A percentile compares a stretch with the other conserved stretches of the same genome.
phyloP scores from a whole-genome alignment of 2,113 vertebrate genomes.

The Cyanoramphus novaezelandiae region DNA sequence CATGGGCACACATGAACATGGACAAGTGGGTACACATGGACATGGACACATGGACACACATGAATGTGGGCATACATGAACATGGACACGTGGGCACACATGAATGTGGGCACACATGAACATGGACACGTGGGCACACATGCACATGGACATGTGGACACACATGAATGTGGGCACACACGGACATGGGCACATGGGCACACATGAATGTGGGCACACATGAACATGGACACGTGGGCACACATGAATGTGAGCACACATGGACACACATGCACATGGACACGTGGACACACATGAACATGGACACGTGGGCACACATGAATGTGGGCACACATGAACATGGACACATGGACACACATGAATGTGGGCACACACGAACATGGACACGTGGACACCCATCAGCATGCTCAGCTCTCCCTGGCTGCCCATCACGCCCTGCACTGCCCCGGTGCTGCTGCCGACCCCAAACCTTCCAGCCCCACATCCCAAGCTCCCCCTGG shows the following conservation, averaged over 20 bases:
- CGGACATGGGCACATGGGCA: too few relatives aligned
- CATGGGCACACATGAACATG: not conserved
- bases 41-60: not conserved
- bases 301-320: not conserved
- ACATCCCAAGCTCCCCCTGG: fast-evolving
- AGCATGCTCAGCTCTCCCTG: fast-evolving
- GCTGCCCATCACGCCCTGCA: fast-evolving
- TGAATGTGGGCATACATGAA: not conserved
- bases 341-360: not conserved
- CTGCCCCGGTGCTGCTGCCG: not conserved
- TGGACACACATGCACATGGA: not conserved
- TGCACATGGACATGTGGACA: too few relatives aligned
- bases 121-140: too few relatives aligned
- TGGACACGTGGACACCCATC: fast-evolving
- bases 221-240: too few relatives aligned
- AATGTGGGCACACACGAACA: not conserved
- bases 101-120: not conserved
- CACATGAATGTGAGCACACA: not conserved
- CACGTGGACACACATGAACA: not conserved
- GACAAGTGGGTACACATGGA: not conserved
- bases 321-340: not conserved
- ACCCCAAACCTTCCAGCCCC: not conserved
- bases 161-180: too few relatives aligned
- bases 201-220: too few relatives aligned
- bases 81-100: not conserved